A percentile compares a stretch with the other conserved stretches of the same genome.
Conservation (phyloP, 2,888 invertebrate species). For the Beris morrisii region DNA sequence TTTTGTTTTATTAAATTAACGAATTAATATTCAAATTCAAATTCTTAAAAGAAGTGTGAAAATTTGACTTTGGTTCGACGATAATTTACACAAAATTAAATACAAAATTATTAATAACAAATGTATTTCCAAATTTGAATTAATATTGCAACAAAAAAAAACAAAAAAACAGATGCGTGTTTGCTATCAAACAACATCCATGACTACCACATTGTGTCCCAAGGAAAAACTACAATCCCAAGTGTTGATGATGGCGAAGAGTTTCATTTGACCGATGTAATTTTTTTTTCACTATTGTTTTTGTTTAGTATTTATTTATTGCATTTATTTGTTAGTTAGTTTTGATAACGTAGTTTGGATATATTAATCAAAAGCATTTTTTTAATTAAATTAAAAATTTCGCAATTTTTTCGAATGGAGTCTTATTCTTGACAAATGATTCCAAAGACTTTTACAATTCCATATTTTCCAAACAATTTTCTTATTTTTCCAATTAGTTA, state of each 20-base stretch:
- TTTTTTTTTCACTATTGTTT: constrained; percentile 41
- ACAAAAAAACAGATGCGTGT: constrained; percentile 57
- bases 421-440: too few relatives aligned
- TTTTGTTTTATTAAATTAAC: too few relatives aligned
- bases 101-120: too few relatives aligned
- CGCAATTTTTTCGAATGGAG: background rate
- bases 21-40: too few relatives aligned
- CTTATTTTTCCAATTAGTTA: too few relatives aligned
- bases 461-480: too few relatives aligned
- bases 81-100: too few relatives aligned
- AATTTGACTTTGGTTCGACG: too few relatives aligned
- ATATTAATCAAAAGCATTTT: background rate
- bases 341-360: background rate
- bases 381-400: too few relatives aligned
- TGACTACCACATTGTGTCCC: constrained; percentile 89
- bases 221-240: constrained; percentile 92
- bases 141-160: background rate
- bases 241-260: constrained; percentile 92
- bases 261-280: constrained; percentile 81
- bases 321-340: background rate
- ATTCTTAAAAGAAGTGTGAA: too few relatives aligned
- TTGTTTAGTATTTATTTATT: constrained; percentile 1
- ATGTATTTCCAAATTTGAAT: too few relatives aligned
- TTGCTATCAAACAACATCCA: constrained; percentile 76
- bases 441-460: too few relatives aligned